phyloP scores from a whole-genome alignment of 2,113 vertebrate species.

The Clarias magur region DNA sequence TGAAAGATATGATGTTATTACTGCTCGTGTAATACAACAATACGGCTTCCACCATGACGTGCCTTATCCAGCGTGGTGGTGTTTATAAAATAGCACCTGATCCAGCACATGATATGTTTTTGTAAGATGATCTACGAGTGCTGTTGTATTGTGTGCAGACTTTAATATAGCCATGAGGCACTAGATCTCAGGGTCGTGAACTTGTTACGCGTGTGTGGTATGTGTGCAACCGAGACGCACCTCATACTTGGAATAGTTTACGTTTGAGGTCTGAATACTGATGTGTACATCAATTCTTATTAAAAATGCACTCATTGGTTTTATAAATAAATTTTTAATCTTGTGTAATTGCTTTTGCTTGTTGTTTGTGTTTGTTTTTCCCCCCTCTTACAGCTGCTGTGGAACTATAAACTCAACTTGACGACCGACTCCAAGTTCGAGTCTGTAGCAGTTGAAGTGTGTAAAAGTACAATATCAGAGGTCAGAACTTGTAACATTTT shows the following conservation, averaged over 20 bases:
- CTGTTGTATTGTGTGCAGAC: neutral
- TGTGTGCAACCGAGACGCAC: neutral
- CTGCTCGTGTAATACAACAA: neutral
- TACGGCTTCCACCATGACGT: neutral
- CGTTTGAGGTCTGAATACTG: neutral
- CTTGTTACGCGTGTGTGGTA: neutral
- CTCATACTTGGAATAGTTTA: neutral
- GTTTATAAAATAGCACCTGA: neutral
- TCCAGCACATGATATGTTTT: neutral
- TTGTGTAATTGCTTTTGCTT: neutral
- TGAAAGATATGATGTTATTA: neutral
- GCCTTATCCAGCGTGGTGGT: neutral
- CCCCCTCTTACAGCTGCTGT: slow-evolving; percentile 72
- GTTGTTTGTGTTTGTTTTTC: too few relatives aligned
- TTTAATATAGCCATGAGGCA: neutral
- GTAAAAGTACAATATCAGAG: slow-evolving; percentile 84
- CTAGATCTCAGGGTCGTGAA: neutral
- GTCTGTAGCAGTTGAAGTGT: slow-evolving; percentile 86
- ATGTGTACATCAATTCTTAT: neutral
- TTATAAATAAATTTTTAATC: neutral
- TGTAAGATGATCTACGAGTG: neutral
- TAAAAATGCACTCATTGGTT: neutral
- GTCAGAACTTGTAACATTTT: slow-evolving; percentile 62
- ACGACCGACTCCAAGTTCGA: slow-evolving; percentile 89
- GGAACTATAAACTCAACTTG: slow-evolving; percentile 89